phyloP scores from a whole-genome alignment of 2,113 vertebrate species.

The Ancistrus triradiatus region DNA sequence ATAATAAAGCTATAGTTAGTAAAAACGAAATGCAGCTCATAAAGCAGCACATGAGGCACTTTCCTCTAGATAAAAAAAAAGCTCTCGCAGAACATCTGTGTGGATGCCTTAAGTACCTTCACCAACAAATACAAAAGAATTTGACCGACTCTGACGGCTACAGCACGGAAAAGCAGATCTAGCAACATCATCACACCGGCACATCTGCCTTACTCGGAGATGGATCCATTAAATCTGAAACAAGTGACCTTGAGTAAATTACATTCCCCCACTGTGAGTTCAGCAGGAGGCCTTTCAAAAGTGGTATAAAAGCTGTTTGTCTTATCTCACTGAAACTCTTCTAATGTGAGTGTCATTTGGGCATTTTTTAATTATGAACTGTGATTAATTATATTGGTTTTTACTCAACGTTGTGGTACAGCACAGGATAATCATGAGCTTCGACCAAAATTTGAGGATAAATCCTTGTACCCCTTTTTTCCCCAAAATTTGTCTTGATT shows the following conservation, averaged over 20 bases:
- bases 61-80: constrained; percentile 1
- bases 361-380: constrained; percentile 64
- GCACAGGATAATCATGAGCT: too few relatives aligned
- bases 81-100: constrained; percentile 8
- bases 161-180: constrained; percentile 9
- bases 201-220: constrained; percentile 2
- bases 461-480: too few relatives aligned
- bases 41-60: not conserved
- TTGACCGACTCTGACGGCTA: constrained; percentile 10
- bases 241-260: constrained; percentile 62
- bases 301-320: constrained; percentile 33
- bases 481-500: too few relatives aligned
- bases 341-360: constrained; percentile 59
- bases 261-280: constrained; percentile 25
- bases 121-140: not conserved
- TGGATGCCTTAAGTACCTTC: not conserved
- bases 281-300: constrained; percentile 31
- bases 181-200: constrained; percentile 6
- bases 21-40: not conserved
- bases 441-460: too few relatives aligned
- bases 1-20: not conserved
- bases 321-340: constrained; percentile 54
- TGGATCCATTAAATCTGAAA: constrained; percentile 45
- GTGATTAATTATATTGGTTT: too few relatives aligned
- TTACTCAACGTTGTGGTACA: too few relatives aligned